Evolutionary conservation across 2,888 invertebrate genomes (phyloP).

Genomic region (Drosophila paramelanica): DNA sequence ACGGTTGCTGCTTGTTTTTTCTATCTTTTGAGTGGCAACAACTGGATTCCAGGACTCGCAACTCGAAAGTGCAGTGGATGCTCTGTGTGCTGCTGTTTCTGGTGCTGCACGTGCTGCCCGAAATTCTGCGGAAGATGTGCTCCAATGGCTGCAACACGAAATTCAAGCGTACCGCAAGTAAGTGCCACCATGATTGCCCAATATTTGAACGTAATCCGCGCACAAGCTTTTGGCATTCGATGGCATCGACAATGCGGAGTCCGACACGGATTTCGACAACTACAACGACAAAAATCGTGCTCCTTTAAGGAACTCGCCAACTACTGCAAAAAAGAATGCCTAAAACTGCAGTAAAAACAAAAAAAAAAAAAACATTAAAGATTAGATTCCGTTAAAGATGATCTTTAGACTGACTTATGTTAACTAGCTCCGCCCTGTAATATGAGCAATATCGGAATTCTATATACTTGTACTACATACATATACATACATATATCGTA

Average conservation of each 20-base stretch:
- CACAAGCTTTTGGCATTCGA: conserved; percentile 9
- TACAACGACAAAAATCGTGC: neutral
- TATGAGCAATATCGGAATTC: no score
- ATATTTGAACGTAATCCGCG: neutral
- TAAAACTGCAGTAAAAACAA: no score
- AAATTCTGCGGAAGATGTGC: conserved; percentile 61
- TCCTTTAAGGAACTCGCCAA: no score
- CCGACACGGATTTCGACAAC: conserved; percentile 19
- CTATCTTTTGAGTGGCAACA: conserved; percentile 1
- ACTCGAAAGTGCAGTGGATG: conserved; percentile 35
- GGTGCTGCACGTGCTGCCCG: conserved; percentile 46
- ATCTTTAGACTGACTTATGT: no score
- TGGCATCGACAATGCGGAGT: conserved; percentile 37
- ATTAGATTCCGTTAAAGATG: no score
- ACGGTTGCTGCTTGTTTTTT: conserved; percentile 48
- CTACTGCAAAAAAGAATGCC: no score
- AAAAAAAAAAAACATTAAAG: no score
- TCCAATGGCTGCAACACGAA: conserved; percentile 63
- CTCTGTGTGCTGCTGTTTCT: conserved; percentile 39
- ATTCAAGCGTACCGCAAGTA: conserved; percentile 57
- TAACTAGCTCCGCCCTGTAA: no score
- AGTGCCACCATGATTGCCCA: neutral
- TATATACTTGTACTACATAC: no score
- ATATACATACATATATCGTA: no score
- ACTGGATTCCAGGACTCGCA: conserved; percentile 2